A percentile compares a stretch with the other conserved stretches of the same genome.
Evolutionary conservation across 2,888 invertebrate species (phyloP).

Genomic region (Podabrus alpinus): DNA sequence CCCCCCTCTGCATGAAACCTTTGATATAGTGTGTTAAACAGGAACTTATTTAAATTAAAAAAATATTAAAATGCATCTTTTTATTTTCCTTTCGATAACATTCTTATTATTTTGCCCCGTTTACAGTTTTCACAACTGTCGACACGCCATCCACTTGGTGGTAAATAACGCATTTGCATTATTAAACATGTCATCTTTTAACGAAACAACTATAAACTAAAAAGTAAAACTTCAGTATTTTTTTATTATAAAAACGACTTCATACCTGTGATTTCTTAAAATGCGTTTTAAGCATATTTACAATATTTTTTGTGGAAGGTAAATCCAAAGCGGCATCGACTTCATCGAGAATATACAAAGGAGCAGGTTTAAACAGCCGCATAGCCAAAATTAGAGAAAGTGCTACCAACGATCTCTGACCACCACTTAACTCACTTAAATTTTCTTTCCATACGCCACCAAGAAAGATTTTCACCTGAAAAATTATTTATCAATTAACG

Average conservation of each 20-base stretch:
- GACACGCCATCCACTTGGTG: conserved; percentile 95
- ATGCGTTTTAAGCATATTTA: conserved; percentile 88
- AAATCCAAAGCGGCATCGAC: conserved; percentile 98
- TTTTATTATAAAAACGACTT: neutral
- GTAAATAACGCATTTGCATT: conserved; percentile 97
- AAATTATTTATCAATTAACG: conserved; percentile 27
- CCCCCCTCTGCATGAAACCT: no score
- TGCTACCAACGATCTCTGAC: conserved; percentile 94
- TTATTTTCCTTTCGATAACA: no score
- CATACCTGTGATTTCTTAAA: conserved; percentile 84
- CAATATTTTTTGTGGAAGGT: conserved; percentile 98
- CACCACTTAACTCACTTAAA: conserved; percentile 93
- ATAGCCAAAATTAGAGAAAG: conserved; percentile 94
- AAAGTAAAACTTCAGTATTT: conserved; percentile 43
- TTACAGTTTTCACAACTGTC: conserved; percentile 71
- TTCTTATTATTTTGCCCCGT: conserved; percentile 22
- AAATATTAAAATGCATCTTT: no score
- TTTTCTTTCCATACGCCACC: conserved; percentile 96
- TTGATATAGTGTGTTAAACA: no score
- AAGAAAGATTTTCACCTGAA: conserved; percentile 81
- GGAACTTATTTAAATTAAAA: no score
- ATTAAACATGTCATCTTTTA: conserved; percentile 99
- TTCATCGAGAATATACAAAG: conserved; percentile 97
- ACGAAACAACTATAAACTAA: conserved; percentile 96
- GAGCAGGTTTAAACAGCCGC: conserved; percentile 96